phyloP scores from a whole-genome alignment of 1,140 invertebrate species.

The Ceratosolen fusciceps region DNA sequence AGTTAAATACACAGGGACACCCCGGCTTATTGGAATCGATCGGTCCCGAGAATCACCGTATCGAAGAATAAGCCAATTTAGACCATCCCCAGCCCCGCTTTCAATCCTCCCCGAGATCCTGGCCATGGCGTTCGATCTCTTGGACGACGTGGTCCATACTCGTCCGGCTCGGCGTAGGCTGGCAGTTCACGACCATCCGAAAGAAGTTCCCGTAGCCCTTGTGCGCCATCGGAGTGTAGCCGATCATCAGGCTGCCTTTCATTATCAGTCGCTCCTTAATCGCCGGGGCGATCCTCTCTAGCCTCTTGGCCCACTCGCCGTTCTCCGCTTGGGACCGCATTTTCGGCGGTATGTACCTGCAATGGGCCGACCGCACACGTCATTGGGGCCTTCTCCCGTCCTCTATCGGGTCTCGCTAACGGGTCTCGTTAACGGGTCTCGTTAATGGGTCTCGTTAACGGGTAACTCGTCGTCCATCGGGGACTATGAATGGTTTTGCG shows the following conservation, averaged over 20 bases:
- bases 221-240: conserved; percentile 83
- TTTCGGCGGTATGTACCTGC: conserved; percentile 80
- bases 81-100: no score
- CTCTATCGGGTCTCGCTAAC: no score
- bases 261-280: conserved; percentile 88
- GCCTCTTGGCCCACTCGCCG: conserved; percentile 77
- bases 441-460: no score
- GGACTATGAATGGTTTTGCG: no score
- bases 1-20: no score
- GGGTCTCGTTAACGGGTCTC: no score
- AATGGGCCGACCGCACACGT: no score
- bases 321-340: conserved; percentile 74
- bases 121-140: conserved; percentile 75
- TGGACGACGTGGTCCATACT: conserved; percentile 78
- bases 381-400: no score
- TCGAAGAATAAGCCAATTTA: no score
- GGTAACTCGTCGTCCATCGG: no score
- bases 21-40: no score
- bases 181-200: conserved; percentile 87
- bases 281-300: conserved; percentile 82
- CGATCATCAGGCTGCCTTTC: conserved; percentile 85
- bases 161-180: conserved; percentile 74
- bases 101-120: conserved; percentile 61
- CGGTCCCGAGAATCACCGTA: no score
- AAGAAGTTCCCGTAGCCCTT: conserved; percentile 86